A percentile compares a stretch with the other conserved stretches of the same genome.
These are phyloP conservation scores for Philaenus spumarius DNA, from an alignment of 1,140 invertebrate genomes.

Conservation along the genomic window DNA sequence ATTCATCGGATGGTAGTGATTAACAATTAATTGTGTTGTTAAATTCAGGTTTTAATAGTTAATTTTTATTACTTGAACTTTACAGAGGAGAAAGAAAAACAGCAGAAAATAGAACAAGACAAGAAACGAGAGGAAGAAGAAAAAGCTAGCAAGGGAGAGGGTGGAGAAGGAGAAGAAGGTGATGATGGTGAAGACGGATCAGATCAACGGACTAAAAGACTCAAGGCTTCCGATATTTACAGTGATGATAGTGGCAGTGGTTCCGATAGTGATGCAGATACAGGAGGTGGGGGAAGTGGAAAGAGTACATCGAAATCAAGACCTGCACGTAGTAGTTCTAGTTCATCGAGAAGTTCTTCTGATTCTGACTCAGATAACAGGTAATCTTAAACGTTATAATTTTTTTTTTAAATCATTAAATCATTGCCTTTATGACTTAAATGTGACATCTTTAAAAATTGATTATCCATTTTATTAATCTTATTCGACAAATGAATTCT, in stretches of 20 bases:
- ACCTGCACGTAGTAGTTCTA: conserved; percentile 29
- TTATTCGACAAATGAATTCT: no score
- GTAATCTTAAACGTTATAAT: conserved; percentile 22
- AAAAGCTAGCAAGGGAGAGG: conserved; percentile 34
- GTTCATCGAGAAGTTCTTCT: conserved; percentile 33
- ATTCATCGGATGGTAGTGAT: neutral
- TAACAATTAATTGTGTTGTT: neutral
- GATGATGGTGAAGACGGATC: conserved; percentile 41
- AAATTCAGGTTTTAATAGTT: conserved; percentile 3
- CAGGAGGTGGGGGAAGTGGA: no score
- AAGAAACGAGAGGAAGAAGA: conserved; percentile 45
- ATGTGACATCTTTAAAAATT: no score
- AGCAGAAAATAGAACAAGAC: conserved; percentile 46
- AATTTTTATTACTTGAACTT: conserved; percentile 8
- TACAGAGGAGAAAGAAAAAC: conserved; percentile 51
- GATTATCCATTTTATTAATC: no score
- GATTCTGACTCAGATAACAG: conserved; percentile 48
- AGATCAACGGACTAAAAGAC: conserved; percentile 51
- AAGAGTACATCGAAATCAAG: conserved; percentile 18
- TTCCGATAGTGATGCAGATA: conserved; percentile 53
- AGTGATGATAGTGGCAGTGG: conserved; percentile 89
- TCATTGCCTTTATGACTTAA: no score
- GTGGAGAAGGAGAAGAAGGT: conserved; percentile 49
- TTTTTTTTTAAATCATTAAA: no score
- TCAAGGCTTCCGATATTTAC: conserved; percentile 92